Conservation (phyloP, 1,140 invertebrate genomes). For the Cecropterus lyciades region DNA sequence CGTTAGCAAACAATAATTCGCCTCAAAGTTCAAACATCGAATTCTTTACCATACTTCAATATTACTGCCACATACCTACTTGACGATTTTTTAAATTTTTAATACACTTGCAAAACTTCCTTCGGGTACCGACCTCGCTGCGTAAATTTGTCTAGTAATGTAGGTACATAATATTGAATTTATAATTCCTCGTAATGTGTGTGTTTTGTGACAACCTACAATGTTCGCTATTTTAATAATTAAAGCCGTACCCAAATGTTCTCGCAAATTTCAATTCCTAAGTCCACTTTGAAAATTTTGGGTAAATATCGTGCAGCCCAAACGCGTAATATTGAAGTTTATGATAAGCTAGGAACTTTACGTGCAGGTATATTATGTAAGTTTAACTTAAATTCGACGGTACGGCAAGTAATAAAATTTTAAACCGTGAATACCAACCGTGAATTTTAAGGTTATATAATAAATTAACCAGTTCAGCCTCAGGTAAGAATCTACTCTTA, state of each 20-base stretch:
- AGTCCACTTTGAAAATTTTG: conserved; percentile 28
- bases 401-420: background rate
- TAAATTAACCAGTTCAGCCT: no score
- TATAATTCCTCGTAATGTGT: conserved; percentile 26
- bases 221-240: conserved; percentile 21
- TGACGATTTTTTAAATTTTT: conserved; percentile 51
- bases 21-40: conserved; percentile 35
- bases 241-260: conserved; percentile 19
- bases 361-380: conserved; percentile 14
- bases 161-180: conserved; percentile 21
- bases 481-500: no score
- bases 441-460: no score
- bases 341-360: conserved; percentile 17
- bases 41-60: conserved; percentile 41
- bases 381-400: background rate
- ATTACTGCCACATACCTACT: conserved; percentile 46
- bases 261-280: conserved; percentile 27
- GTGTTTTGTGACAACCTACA: conserved; percentile 9
- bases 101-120: conserved; percentile 40
- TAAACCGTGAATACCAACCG: no score
- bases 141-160: conserved; percentile 1
- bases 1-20: conserved; percentile 37
- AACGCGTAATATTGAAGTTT: conserved; percentile 25
- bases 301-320: conserved; percentile 17
- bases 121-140: background rate